Evolutionary conservation across 1,140 invertebrate genomes (phyloP).

Genomic region (Manduca sexta): DNA sequence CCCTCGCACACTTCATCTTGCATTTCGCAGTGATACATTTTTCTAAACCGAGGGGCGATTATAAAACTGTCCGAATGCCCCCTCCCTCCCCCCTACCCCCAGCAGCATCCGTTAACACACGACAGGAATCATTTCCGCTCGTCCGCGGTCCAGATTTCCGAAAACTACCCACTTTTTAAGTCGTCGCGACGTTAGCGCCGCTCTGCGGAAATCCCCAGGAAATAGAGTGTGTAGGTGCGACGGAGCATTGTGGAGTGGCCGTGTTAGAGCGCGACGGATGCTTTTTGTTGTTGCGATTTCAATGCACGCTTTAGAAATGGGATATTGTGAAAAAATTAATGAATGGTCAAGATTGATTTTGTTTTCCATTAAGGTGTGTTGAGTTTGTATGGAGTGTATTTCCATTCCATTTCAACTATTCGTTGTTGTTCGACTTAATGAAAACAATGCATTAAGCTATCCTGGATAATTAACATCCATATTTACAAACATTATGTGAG

Average conservation of each 20-base stretch:
- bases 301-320: slow-evolving; percentile 7
- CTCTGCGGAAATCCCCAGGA: slow-evolving; percentile 40
- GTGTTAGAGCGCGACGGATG: slow-evolving; percentile 17
- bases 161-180: slow-evolving; percentile 59
- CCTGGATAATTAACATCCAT: too few species aligned
- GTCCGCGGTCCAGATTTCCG: slow-evolving; percentile 37
- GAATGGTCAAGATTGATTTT: slow-evolving; percentile 4
- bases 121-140: slow-evolving; percentile 61
- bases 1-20: too few species aligned
- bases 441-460: too few species aligned
- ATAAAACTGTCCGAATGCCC: background rate
- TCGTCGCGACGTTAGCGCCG: slow-evolving; percentile 44
- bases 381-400: too few species aligned
- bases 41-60: too few species aligned
- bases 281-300: slow-evolving; percentile 6
- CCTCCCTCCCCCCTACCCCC: background rate
- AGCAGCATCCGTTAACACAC: background rate
- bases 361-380: too few species aligned
- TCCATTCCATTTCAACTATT: too few species aligned
- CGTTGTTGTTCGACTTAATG: too few species aligned
- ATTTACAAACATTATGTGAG: too few species aligned
- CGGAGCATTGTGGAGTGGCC: slow-evolving; percentile 20
- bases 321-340: slow-evolving; percentile 1
- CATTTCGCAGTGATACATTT: too few species aligned
- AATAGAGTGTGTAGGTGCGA: slow-evolving; percentile 59